Conservation (phyloP, 2,113 vertebrate genomes). For the Xerus inauris region DNA sequence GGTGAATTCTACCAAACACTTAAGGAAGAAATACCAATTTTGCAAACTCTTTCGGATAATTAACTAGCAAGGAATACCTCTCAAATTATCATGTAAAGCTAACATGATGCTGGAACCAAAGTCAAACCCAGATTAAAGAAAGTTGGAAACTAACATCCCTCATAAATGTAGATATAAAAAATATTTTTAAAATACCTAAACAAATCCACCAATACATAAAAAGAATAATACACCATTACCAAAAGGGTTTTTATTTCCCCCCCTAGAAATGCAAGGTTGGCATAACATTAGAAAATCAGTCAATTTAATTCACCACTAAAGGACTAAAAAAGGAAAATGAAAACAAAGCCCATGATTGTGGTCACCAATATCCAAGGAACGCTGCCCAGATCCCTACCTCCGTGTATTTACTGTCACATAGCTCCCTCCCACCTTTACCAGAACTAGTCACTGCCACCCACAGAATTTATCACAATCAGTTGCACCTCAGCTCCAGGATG, state of each 20-base stretch:
- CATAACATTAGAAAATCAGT: neutral
- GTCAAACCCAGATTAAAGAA: neutral
- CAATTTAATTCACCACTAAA: neutral
- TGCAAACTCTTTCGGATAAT: neutral
- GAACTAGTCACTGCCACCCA: neutral
- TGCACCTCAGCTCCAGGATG: neutral
- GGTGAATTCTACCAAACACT: neutral
- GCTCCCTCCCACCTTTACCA: neutral
- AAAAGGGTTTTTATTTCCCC: neutral
- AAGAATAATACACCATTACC: neutral
- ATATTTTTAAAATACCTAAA: neutral
- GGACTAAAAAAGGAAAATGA: neutral
- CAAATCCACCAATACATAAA: neutral
- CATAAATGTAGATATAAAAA: neutral
- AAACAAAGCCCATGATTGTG: neutral
- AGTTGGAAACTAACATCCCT: neutral
- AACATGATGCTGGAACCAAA: neutral
- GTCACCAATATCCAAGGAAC: neutral
- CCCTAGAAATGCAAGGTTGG: neutral
- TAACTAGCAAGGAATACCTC: neutral
- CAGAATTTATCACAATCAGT: neutral
- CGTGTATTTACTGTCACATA: neutral
- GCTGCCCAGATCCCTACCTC: neutral
- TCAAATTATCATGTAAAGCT: neutral
- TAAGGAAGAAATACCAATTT: neutral